A percentile compares a stretch with the other conserved stretches of the same genome.
phyloP scores from a whole-genome alignment of 37 sponge, comb jelly and placozoan species.

The Cliona cf. orientalis region DNA sequence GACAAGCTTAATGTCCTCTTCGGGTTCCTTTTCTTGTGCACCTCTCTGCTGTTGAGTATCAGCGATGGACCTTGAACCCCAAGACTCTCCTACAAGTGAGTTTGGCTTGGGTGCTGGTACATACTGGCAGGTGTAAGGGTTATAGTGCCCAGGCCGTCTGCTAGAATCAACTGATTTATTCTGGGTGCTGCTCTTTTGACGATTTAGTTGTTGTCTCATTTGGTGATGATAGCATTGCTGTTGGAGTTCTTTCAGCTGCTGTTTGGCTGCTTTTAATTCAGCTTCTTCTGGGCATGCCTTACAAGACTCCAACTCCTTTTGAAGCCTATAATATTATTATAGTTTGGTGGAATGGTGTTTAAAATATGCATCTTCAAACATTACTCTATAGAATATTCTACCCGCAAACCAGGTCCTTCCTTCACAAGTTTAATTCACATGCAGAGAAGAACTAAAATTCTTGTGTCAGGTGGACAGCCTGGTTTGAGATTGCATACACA shows the following conservation, averaged over 20 bases:
- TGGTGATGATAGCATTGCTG: conserved; percentile 55
- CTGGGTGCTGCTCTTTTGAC: background rate
- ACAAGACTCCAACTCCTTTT: conserved; percentile 60
- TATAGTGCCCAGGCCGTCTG: background rate
- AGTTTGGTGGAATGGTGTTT: background rate
- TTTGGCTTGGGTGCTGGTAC: background rate
- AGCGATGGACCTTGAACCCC: too few species aligned
- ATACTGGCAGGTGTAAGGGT: conserved; percentile 14
- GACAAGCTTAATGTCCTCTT: too few species aligned
- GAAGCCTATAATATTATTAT: conserved; percentile 33
- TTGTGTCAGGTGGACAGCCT: too few species aligned
- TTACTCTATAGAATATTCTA: too few species aligned
- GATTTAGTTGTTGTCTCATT: conserved; percentile 40
- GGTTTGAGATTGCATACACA: too few species aligned
- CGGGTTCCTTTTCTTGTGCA: too few species aligned
- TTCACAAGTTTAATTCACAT: too few species aligned
- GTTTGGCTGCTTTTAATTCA: conserved; percentile 24
- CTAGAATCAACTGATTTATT: background rate
- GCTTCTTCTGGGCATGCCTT: conserved; percentile 41
- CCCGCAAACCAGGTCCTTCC: too few species aligned
- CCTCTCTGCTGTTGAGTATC: too few species aligned
- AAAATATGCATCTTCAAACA: too few species aligned
- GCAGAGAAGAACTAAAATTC: too few species aligned
- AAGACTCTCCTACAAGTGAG: too few species aligned
- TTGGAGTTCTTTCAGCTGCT: conserved; percentile 70